Evolutionary conservation across 2,888 invertebrate genomes (phyloP).

Genomic region (Platerodrilus igneus): DNA sequence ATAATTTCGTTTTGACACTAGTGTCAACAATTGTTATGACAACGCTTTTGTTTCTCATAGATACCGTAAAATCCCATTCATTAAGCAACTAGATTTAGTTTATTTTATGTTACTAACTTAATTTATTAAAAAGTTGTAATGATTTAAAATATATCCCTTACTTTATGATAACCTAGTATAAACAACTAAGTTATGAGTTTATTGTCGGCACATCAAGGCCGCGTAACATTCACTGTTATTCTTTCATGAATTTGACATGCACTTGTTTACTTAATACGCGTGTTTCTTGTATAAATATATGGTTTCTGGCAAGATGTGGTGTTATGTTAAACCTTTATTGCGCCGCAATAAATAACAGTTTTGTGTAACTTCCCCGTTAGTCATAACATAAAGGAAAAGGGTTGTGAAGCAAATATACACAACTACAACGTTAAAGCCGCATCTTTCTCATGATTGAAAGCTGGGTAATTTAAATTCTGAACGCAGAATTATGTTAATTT

Average conservation of each 20-base stretch:
- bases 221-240: slow-evolving; percentile 22
- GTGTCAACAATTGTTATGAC: too few relatives aligned
- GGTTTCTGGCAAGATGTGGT: slow-evolving; percentile 39
- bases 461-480: slow-evolving; percentile 9
- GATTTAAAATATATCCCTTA: too few relatives aligned
- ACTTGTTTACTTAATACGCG: slow-evolving; percentile 38
- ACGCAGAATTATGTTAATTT: slow-evolving; percentile 17
- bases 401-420: slow-evolving; percentile 13
- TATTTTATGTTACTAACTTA: too few relatives aligned
- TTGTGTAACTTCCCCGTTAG: slow-evolving; percentile 28
- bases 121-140: too few relatives aligned
- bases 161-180: too few relatives aligned
- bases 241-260: slow-evolving; percentile 20
- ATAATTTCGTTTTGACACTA: too few relatives aligned
- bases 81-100: too few relatives aligned
- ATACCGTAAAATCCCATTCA: too few relatives aligned
- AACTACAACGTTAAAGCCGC: not conserved
- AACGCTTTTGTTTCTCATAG: too few relatives aligned
- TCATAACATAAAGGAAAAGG: slow-evolving; percentile 33
- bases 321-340: slow-evolving; percentile 41
- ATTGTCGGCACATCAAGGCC: too few relatives aligned
- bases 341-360: slow-evolving; percentile 40
- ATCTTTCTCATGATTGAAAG: not conserved
- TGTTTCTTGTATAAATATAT: slow-evolving; percentile 41
- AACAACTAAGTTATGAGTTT: too few relatives aligned